Evolutionary conservation across 1,140 invertebrate species (phyloP), one percentile per base, ranked within the genome.

Genomic region (Drepana arcuata): DNA sequence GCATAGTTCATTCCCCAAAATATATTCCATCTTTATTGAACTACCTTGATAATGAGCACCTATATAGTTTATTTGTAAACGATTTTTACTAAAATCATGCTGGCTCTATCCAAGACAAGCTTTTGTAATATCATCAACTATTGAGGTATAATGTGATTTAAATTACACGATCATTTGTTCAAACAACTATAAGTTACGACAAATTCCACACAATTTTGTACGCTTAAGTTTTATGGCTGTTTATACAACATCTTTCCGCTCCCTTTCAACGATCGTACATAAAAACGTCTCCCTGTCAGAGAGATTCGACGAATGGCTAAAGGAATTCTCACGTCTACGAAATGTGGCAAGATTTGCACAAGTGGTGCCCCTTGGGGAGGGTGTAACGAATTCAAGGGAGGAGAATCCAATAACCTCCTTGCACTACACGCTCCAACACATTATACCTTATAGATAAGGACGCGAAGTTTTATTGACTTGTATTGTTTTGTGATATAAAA

Each of bases 331-430:
- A 44, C 39, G 28, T 45, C 29, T 37, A 11, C 16, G 31, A 50
- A 54, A 62, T 55, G 48, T 41, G 46, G 34, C 34, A 40, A 55
- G 50, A 62, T 58, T 62, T 55, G 45, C 43, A 40, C 58, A 52
- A 55, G 58, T 54, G 47, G 27, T 23, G 30, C 15, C 34, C 43
- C 47, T 50, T 35, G 25, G 48, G 54, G 43, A 43, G 26, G 27
- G 28, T 34, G 35, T 42, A 51, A 51, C 50, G 50, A 54, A 58
- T 50, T 53, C 50, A 35, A 40, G 32, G 42, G 37, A 40, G 38
- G 38, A 23, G 32, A 48, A 51, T 51, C 42, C 39, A 45, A 53
- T 52, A 53, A 49, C 31, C 4, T 21, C 4, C 18, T 21, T 21
- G 31, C 14, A 33, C 25, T 39, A 32, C 32, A 45, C 26, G 18